Base-by-base conservation (phyloP, 2,113 vertebrate genomes). In the Dromaius novaehollandiae region DNA sequence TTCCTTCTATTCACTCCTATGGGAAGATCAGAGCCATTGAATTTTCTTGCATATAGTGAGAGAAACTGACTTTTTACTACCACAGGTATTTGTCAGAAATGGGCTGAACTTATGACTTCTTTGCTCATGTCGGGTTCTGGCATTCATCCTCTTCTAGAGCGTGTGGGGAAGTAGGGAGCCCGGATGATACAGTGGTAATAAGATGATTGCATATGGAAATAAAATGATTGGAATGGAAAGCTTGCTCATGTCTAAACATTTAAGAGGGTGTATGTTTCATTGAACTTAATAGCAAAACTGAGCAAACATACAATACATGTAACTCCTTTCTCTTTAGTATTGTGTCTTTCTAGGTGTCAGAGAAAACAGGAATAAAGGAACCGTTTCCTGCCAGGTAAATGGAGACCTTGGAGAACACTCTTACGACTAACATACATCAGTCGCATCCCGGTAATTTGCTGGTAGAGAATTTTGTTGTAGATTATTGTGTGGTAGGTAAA, bases 331-430 rank as follows among this genome's bases (percentile, higher is more conserved):
- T 76, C 26, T 16, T 24, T 40, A 65, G 44, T 13, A 11, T 30
- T 40, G 20, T 0, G 0, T 40, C 0, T 0, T 28, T 65, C 13
- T 2, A n/a, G 18, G 22, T n/a, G 51, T 20, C 71, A 40, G 80
- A 48, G 60, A 46, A 73, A 19, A 40, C 68, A 30, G 40, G n/a
- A 55, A 17, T 34, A 44, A 30, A 53, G 28, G 38, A 46, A 40
- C n/a, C 0, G 2, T 24, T 75, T 36, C 46, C 68, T 56, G 40
- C 42, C 16, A 15, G 42, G 46, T 32, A 38, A 46, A 9, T 1
- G 1, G 58, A 51, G 50, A 38, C 12, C 36, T 22, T 58, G 3
- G 48, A 15, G 28, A 60, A 2, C 18, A 2, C 19, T 56, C 17
- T 44, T 22, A 1, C 3, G 28, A 34, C 32, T 51, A 15, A 40